Evolutionary conservation across 2,113 vertebrate species (phyloP).

Genomic region (Nibea coibor): DNA sequence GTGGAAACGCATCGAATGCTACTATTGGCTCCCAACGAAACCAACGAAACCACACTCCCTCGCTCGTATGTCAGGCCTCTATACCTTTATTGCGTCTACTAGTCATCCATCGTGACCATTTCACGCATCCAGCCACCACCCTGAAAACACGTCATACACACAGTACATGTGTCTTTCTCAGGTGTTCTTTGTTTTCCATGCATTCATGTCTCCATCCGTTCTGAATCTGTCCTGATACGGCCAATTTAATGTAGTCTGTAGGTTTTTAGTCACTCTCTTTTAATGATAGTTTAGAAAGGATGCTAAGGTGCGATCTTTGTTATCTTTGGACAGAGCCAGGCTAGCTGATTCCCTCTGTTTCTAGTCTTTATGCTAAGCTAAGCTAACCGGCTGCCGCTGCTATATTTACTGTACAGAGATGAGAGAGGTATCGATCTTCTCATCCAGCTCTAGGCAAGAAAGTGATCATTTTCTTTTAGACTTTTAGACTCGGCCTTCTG

Average conservation of each 20-base stretch:
- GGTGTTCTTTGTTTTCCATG: slow-evolving; percentile 37
- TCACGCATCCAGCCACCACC: slow-evolving; percentile 47
- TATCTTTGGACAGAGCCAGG: not conserved
- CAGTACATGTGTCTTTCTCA: slow-evolving; percentile 24
- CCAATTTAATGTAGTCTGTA: not conserved
- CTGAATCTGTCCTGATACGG: not conserved
- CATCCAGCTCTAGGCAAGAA: not conserved
- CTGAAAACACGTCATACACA: slow-evolving; percentile 25
- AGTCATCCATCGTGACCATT: slow-evolving; percentile 70
- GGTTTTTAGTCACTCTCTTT: slow-evolving; percentile 2
- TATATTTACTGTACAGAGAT: not conserved
- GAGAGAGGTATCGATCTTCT: not conserved
- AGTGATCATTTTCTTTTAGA: not conserved
- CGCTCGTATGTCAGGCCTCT: slow-evolving; percentile 88
- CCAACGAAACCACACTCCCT: slow-evolving; percentile 85
- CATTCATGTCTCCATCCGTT: slow-evolving; percentile 5
- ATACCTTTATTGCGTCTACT: slow-evolving; percentile 81
- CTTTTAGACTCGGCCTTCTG: not conserved
- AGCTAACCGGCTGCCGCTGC: slow-evolving; percentile 2
- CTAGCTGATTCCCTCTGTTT: not conserved
- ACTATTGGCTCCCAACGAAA: slow-evolving; percentile 86
- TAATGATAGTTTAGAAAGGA: not conserved
- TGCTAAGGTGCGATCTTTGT: not conserved
- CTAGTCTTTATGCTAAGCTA: slow-evolving; percentile 4
- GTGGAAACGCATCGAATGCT: slow-evolving; percentile 87